Percentiles rank a stretch among this genome's conserved stretches.
Evolutionary conservation across 64 coral and sea anemone species (phyloP).

Genomic region (Cladopsammia gracilis): DNA sequence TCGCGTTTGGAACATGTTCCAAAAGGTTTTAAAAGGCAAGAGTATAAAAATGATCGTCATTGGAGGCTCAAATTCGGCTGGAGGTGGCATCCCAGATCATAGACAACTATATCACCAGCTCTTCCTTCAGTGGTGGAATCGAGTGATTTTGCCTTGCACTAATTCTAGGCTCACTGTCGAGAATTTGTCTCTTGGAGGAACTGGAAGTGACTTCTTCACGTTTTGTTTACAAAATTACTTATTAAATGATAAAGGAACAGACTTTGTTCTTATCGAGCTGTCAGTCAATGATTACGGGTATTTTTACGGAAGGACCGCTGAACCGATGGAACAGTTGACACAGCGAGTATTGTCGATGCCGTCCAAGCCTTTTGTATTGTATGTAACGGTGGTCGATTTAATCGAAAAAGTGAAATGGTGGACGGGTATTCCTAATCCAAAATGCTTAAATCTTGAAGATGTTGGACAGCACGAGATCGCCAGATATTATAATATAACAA

Average conservation of each 20-base stretch:
- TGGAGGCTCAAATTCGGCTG: constrained; percentile 86
- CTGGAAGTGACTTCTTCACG: constrained; percentile 87
- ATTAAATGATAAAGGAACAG: constrained; percentile 47
- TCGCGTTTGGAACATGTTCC: constrained; percentile 8
- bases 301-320: constrained; percentile 62
- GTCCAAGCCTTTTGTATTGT: constrained; percentile 72
- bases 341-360: constrained; percentile 65
- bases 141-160: constrained; percentile 47
- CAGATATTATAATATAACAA: constrained; percentile 74
- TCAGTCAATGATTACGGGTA: constrained; percentile 81
- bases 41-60: constrained; percentile 77
- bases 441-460: constrained; percentile 80
- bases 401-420: constrained; percentile 50
- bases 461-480: constrained; percentile 72
- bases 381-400: constrained; percentile 60
- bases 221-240: constrained; percentile 85
- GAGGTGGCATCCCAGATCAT: constrained; percentile 62
- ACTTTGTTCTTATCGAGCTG: constrained; percentile 76
- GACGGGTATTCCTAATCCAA: constrained; percentile 53
- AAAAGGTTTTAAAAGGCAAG: constrained; percentile 51
- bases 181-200: constrained; percentile 73
- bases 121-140: constrained; percentile 70
- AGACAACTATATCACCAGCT: constrained; percentile 59
- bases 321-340: constrained; percentile 80
- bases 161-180: constrained; percentile 31